These are phyloP conservation scores for Agrochola macilenta DNA, from an alignment of 2,888 invertebrate species.

Conservation along the genomic window DNA sequence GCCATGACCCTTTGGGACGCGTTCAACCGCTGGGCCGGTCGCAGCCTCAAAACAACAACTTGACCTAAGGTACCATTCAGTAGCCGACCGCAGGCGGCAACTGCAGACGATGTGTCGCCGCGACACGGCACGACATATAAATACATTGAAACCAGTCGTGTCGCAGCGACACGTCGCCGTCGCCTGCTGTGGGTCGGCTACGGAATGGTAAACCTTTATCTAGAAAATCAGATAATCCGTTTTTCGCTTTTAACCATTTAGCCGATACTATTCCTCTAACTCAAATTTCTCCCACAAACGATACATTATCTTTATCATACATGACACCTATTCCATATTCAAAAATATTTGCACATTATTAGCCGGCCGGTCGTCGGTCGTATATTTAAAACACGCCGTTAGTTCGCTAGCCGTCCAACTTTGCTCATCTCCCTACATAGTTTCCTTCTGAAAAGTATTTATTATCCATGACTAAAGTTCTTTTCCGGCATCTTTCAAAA, in stretches of 20 bases:
- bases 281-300: background rate
- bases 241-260: background rate
- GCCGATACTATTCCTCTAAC: background rate
- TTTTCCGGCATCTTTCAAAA: slow-evolving; percentile 76
- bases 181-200: too few species aligned
- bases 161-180: too few species aligned
- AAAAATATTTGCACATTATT: slow-evolving; percentile 32
- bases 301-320: background rate
- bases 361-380: slow-evolving; percentile 17
- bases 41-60: too few species aligned
- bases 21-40: too few species aligned
- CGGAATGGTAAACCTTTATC: too few species aligned
- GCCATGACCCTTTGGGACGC: too few species aligned
- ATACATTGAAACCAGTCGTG: too few species aligned
- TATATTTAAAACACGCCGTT: slow-evolving; percentile 45
- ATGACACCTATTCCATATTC: background rate
- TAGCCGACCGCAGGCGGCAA: too few species aligned
- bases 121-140: too few species aligned
- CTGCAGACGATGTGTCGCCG: too few species aligned
- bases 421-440: slow-evolving; percentile 71
- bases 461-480: slow-evolving; percentile 75
- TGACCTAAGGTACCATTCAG: too few species aligned
- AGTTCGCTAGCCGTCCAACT: slow-evolving; percentile 64
- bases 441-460: slow-evolving; percentile 73
- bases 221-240: background rate